Base-by-base conservation (phyloP, 2,888 invertebrate species). In the Cylloceria caligata region DNA sequence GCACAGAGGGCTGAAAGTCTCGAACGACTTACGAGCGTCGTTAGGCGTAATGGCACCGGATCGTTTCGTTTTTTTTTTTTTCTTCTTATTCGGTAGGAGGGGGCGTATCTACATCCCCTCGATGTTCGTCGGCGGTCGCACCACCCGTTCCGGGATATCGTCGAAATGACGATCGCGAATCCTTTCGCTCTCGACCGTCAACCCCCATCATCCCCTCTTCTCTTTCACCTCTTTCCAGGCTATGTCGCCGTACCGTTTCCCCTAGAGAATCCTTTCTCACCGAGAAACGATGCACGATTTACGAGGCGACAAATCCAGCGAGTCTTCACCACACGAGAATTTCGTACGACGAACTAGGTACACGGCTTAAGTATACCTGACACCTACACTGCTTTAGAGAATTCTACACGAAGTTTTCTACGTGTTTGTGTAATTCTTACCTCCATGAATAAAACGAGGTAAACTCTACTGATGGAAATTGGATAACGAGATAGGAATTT, bases 31-130 rank as follows among this genome's bases (percentile, higher is more conserved):
- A 84, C 79, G 83, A 85, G 78, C 72, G 80, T 88, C 86, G 86
- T 88, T 88, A 85, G 80, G 77, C 80, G 73, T 86, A 88, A 88
- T 86, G 87, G 84, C 83, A 76, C 69, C 45, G 78, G 65, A 79
- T 84, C 75, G 74, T 76, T 83, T 73, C 76, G 81, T 80, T 77
- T 45, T 36, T 79, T 36, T 49, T 36, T 47, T 49, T 45, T 71
- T 60, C 47, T 52, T 52, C 60, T 34, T 75, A 47, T 68, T 49
- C 9, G 52, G 62, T 24, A 36, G n/a, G 11, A 21, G 55, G 42
- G 75, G 71, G 60, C 67, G 82, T 80, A 80, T 72, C 80, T 72
- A 47, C 68, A 52, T 24, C 49, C 60, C 34, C 42, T 19, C 11
- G 27, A 24, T 45, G 36, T 57, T 47, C 42, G 68, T 64, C 27